These are phyloP conservation scores for Apis cerana DNA, from an alignment of 1,140 invertebrate species.

Conservation along the genomic window DNA sequence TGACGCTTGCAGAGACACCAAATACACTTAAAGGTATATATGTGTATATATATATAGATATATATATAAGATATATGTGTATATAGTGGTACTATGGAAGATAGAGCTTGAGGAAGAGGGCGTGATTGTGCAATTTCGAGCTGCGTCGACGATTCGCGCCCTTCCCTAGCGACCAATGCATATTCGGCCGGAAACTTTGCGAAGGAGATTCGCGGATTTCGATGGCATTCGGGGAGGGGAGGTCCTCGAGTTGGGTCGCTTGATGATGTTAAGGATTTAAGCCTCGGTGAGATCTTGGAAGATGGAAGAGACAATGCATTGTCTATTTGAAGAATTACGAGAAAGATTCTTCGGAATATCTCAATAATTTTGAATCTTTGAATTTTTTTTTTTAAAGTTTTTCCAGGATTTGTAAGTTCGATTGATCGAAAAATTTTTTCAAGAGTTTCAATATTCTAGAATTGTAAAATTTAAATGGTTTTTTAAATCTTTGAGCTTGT, in stretches of 20 bases:
- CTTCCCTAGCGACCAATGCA: constrained; percentile 1
- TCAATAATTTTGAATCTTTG: no score
- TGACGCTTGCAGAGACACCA: constrained; percentile 19
- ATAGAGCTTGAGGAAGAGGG: background rate
- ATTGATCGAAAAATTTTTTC: no score
- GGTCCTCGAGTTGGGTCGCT: background rate
- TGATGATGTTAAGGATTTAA: background rate
- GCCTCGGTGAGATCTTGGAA: background rate
- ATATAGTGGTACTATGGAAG: constrained; percentile 12
- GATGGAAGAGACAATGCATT: no score
- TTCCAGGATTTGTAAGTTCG: no score
- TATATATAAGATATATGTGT: background rate
- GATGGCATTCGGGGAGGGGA: background rate
- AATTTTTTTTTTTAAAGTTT: no score
- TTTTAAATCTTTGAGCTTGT: no score
- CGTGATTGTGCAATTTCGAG: constrained; percentile 51
- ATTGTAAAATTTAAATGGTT: no score
- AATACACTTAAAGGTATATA: constrained; percentile 14
- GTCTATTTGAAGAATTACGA: no score
- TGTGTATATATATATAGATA: constrained; percentile 3
- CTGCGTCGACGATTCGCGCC: constrained; percentile 47
- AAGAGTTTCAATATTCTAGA: no score
- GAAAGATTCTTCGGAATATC: no score
- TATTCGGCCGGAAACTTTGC: constrained; percentile 24
- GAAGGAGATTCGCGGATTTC: constrained; percentile 1